Conservation (phyloP, 1,140 invertebrate species). For the Leptopilina boulardi region DNA sequence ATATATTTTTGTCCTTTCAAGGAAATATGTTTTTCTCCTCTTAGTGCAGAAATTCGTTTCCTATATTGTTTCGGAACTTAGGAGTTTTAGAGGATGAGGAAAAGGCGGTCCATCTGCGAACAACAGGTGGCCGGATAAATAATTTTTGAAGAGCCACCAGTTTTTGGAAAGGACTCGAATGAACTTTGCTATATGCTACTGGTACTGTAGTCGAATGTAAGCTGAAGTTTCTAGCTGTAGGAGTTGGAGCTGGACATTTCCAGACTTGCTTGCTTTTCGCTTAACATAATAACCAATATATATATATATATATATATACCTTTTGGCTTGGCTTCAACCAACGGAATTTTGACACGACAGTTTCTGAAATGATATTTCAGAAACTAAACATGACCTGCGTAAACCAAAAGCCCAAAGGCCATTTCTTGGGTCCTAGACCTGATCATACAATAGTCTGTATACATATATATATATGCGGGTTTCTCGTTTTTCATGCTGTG, state of each 20-base stretch:
- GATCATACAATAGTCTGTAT: background rate
- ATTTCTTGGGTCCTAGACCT: background rate
- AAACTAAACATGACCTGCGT: conserved; percentile 10
- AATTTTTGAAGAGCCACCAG: conserved; percentile 15
- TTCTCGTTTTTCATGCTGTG: background rate
- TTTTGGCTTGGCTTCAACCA: background rate
- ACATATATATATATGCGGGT: background rate
- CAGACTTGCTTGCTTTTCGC: background rate
- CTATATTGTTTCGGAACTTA: background rate
- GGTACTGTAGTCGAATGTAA: too few species aligned
- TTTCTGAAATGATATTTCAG: background rate
- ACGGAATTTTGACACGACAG: background rate
- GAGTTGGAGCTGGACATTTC: too few species aligned
- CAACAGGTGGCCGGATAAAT: conserved; percentile 42
- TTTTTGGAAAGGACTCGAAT: background rate
- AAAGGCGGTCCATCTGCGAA: conserved; percentile 23
- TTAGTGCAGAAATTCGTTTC: background rate
- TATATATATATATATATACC: too few species aligned
- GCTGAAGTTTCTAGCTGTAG: too few species aligned
- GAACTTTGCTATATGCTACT: too few species aligned
- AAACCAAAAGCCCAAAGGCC: background rate
- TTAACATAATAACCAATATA: background rate
- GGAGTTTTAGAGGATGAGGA: background rate
- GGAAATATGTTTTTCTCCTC: conserved; percentile 11
- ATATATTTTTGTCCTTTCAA: conserved; percentile 34